Evolutionary conservation across 2,888 invertebrate species (phyloP), one percentile per base, ranked within the genome.

Genomic region (Heliconius ismenius): DNA sequence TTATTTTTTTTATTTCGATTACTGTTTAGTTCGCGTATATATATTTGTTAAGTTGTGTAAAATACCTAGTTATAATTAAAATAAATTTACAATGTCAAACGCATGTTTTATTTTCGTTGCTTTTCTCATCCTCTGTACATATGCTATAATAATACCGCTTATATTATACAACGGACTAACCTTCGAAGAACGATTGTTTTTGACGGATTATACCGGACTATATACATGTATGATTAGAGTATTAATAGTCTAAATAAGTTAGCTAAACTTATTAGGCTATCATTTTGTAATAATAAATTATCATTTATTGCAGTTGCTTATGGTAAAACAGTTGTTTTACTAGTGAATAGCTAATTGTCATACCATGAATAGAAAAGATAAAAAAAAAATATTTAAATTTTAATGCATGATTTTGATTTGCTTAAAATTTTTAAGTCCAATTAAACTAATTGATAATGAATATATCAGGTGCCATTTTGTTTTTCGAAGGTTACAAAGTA

Each of bases 1-100:
- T 78, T 79, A 77, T 79, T 78, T 78, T 88, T 83, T 82, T 82
- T 81, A 86, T 91, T 93, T 92, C 90, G 91, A 89, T 93, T 92
- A 91, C 88, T 90, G 91, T 92, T 94, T 89, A 91, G 90, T 93
- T 93, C 90, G 89, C 92, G 93, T 92, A 92, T 89, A 92, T 93
- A 92, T 93, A 92, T 92, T 93, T 92, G 94, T 93, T 94, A 94
- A 93, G 94, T 94, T 94, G 93, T 94, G 92, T 94, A 93, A 92
- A 93, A 93, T 93, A 93, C 84, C 90, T 94, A 94, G 94, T 92
- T 93, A 79, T 92, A 92, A 93, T 85, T 84, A 86, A 85, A 86
- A 91, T 92, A 91, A 92, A 92, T 89, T 88, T 91, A 89, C 90
- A 91, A 92, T 88, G 89, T 91, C 86, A 87, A 86, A 89, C 89